phyloP scores from a whole-genome alignment of 2,888 invertebrate species.

The Tanytarsus gracilentus region DNA sequence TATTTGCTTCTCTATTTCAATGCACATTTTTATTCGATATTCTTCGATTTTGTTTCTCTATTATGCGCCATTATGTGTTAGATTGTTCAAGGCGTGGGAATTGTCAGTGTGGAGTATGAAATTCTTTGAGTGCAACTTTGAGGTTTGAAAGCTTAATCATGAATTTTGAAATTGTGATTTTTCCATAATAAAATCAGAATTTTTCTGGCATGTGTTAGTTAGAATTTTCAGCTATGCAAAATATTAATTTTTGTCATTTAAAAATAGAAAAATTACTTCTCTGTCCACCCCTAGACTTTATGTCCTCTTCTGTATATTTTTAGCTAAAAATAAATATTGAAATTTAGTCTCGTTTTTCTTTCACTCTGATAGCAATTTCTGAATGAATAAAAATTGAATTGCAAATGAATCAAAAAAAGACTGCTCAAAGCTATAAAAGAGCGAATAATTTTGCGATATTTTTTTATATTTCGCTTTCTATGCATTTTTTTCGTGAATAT shows the following conservation, averaged over 20 bases:
- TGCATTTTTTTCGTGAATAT: not conserved
- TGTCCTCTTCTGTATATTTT: not conserved
- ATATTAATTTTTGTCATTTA: too few species aligned
- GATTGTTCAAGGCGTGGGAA: too few species aligned
- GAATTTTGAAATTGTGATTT: too few species aligned
- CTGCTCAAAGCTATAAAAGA: not conserved
- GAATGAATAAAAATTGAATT: not conserved
- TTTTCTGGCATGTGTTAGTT: too few species aligned
- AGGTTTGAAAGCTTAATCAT: too few species aligned
- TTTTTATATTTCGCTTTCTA: not conserved
- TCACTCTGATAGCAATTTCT: not conserved
- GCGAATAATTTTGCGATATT: not conserved
- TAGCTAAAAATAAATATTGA: not conserved
- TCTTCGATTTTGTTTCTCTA: not conserved
- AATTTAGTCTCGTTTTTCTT: not conserved
- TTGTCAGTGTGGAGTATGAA: too few species aligned
- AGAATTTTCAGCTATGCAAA: too few species aligned
- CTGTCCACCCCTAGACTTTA: too few species aligned
- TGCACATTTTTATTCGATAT: not conserved
- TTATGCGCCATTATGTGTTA: too few species aligned
- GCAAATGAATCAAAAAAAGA: not conserved
- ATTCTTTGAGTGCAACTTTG: too few species aligned
- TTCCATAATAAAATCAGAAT: too few species aligned
- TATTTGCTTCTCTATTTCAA: not conserved
- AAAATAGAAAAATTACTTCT: too few species aligned